Base-by-base conservation (phyloP, 1,140 invertebrate species). In the Lordiphosa mommai region DNA sequence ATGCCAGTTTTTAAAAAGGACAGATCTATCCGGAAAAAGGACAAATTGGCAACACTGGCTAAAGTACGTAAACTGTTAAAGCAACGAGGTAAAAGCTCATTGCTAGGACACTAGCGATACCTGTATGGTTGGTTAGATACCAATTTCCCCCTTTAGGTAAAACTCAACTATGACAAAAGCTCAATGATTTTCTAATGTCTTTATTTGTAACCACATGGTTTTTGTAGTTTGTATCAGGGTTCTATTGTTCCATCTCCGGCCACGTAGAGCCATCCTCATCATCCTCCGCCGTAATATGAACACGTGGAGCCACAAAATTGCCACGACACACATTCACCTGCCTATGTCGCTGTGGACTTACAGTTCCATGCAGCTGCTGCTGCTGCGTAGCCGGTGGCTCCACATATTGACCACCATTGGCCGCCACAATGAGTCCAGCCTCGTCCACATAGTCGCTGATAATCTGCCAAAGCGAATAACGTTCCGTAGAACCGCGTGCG, bases 231-330 rank as follows among this genome's bases (percentile, higher is more conserved):
- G 3, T 4, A 10, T 67, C 58, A 77, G 2, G 20, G 27, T 0
- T 27, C 23, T 27, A 27, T 27, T 27, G 23, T 27, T 34, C 23
- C 38, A 44, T 6, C 3, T 60, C 51, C 10, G 9, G 20, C 7
- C 34, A 30, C 33, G 52, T 30, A 14, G 29, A 53, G 14, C 14
- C 37, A n/a, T 82, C 66, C 16, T 82, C 76, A 17, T 82, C 77
- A 17, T 84, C 77, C 53, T 85, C 72, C 4, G 77, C 77, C 5
- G 77, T 84, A 1, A 84, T 84, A 34, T 84, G 77, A n/a, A 64
- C 14, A 0, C 59, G 60, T n/a, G 72, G 68, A 8, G 59, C 34
- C 47, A 59, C 49, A 32, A 41, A 27, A 6, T 37, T 48, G 14
- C 6, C 10, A 23, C 47, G 33, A 20, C 8, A 8, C 5, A 27